These are phyloP conservation scores for Alosa alosa DNA, from an alignment of 2,113 vertebrate species.

Conservation along the genomic window DNA sequence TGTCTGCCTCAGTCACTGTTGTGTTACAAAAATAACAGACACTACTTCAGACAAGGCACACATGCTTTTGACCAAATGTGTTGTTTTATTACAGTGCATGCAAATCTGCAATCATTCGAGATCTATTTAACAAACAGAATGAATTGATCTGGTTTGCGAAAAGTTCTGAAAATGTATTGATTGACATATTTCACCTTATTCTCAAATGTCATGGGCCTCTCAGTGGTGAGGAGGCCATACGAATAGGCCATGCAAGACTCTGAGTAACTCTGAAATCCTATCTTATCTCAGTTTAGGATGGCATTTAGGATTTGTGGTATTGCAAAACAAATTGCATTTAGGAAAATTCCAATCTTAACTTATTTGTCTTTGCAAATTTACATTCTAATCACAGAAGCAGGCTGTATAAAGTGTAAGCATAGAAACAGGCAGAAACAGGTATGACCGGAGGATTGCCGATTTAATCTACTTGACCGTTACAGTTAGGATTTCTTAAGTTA, in stretches of 20 bases:
- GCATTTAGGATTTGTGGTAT: too few relatives aligned
- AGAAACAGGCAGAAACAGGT: too few relatives aligned
- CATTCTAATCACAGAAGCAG: too few relatives aligned
- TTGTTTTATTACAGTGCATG: not conserved
- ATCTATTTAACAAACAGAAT: not conserved
- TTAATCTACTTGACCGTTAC: too few relatives aligned
- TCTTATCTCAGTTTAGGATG: too few relatives aligned
- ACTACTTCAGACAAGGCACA: not conserved
- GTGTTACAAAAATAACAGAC: not conserved
- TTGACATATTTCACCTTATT: not conserved
- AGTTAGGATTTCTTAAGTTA: too few relatives aligned
- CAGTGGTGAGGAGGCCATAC: not conserved
- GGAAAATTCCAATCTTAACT: too few relatives aligned
- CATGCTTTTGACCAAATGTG: not conserved
- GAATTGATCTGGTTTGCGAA: not conserved
- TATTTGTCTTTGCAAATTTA: too few relatives aligned
- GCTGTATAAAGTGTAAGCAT: too few relatives aligned
- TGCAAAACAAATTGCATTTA: too few relatives aligned
- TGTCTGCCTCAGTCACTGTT: not conserved
- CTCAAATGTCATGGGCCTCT: not conserved
- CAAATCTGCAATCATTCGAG: not conserved
- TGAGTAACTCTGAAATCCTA: not conserved
- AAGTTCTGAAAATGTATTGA: not conserved
- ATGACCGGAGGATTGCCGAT: too few relatives aligned
- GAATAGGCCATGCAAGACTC: not conserved